Conservation (phyloP, 2,113 vertebrate genomes). For the Tamias sibiricus region DNA sequence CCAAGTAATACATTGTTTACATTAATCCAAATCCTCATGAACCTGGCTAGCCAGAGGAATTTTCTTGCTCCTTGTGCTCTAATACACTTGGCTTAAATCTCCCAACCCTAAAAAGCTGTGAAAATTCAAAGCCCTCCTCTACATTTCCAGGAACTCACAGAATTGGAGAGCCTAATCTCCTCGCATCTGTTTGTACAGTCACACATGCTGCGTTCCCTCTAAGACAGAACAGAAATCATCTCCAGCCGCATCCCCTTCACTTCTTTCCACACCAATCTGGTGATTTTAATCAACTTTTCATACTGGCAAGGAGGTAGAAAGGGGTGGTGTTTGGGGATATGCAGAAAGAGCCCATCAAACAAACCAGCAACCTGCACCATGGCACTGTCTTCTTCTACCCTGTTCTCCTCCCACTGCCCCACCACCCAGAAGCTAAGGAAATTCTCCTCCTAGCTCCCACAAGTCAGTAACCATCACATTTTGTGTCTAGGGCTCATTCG, state of each 20-base stretch:
- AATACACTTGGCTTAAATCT: constrained; percentile 37
- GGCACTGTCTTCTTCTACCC: background rate
- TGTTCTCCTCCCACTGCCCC: background rate
- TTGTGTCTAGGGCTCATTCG: background rate
- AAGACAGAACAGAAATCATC: background rate
- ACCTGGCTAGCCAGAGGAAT: background rate
- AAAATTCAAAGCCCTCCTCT: constrained; percentile 40
- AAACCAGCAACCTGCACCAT: background rate
- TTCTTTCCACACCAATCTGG: background rate
- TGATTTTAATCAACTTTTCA: background rate
- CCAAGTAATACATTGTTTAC: background rate
- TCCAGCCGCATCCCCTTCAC: background rate
- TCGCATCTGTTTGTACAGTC: background rate
- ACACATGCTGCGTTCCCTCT: background rate
- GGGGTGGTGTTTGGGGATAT: background rate
- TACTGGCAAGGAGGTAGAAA: background rate
- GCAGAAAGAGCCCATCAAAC: background rate
- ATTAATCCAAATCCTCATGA: constrained; percentile 1
- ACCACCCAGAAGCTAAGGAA: background rate
- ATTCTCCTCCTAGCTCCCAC: background rate
- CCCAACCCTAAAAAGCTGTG: background rate
- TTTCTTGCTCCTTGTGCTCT: background rate
- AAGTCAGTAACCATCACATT: background rate
- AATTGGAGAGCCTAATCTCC: background rate
- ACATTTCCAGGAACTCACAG: background rate